Conservation (phyloP, 2,797 vertebrate genomes). For the Siniperca scherzeri region DNA sequence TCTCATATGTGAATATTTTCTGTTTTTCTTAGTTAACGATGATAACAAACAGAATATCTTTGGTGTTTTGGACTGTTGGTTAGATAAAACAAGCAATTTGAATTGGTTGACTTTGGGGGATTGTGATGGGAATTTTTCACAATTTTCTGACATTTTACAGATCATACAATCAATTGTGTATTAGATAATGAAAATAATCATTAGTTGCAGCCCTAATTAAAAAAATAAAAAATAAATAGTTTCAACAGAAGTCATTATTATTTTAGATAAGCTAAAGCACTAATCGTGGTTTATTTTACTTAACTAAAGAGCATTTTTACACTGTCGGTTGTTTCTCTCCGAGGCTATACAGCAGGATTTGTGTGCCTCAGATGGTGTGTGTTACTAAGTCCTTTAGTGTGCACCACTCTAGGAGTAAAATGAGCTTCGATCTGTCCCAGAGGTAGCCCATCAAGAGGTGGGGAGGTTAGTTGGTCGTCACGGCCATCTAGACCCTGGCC, state of each 20-base stretch:
- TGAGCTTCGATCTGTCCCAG: slow-evolving; percentile 86
- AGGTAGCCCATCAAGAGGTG: slow-evolving; percentile 87
- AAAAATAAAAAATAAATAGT: background rate
- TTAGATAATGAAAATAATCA: background rate
- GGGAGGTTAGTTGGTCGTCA: slow-evolving; percentile 88
- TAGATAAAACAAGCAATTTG: background rate
- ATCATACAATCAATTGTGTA: background rate
- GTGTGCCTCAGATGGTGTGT: slow-evolving; percentile 62
- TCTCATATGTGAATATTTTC: background rate
- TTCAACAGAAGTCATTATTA: background rate
- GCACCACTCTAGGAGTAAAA: slow-evolving; percentile 78
- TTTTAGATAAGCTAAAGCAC: background rate
- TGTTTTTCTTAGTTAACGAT: background rate
- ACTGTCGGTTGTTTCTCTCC: slow-evolving; percentile 48
- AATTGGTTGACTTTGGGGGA: background rate
- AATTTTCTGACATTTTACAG: background rate
- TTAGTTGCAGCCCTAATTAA: background rate
- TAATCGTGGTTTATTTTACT: slow-evolving; percentile 6
- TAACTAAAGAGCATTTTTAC: slow-evolving; percentile 17
- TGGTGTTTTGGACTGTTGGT: background rate
- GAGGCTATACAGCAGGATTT: slow-evolving; percentile 49
- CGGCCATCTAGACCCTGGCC: slow-evolving; percentile 85
- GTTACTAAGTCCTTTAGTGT: slow-evolving; percentile 72
- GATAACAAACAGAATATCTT: background rate
- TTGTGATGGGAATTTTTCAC: background rate